Conservation (phyloP, 2,888 invertebrate species). For the Pristionchus entomophagus region DNA sequence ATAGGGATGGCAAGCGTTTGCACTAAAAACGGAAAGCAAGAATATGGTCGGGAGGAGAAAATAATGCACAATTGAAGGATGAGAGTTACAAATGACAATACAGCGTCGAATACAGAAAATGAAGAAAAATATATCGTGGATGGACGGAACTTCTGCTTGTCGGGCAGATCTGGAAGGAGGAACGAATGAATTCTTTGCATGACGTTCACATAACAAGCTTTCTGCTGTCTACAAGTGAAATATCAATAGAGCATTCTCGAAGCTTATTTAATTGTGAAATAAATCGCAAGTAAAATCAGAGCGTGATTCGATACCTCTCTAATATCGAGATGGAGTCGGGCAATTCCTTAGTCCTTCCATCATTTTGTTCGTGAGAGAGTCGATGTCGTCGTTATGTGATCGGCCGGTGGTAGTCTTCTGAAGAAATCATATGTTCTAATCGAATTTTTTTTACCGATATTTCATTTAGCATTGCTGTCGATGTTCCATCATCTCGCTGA, state of each 20-base stretch:
- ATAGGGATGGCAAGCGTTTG: constrained; percentile 13
- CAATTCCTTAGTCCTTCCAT: constrained; percentile 60
- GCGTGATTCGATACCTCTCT: neutral
- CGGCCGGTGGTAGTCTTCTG: constrained; percentile 26
- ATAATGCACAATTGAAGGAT: neutral
- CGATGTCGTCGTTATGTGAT: constrained; percentile 67
- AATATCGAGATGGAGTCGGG: constrained; percentile 44
- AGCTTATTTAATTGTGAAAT: neutral
- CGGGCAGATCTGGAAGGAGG: neutral
- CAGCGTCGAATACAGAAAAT: constrained; percentile 31
- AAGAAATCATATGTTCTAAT: too few species aligned
- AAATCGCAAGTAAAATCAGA: too few species aligned
- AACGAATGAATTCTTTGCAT: too few species aligned
- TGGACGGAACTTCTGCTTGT: neutral
- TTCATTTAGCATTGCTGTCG: too few species aligned
- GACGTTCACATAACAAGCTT: neutral
- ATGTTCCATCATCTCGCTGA: too few species aligned
- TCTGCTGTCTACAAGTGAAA: neutral
- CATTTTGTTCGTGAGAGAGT: constrained; percentile 70
- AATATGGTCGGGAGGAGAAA: constrained; percentile 1
- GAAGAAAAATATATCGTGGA: neutral
- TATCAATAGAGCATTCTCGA: neutral
- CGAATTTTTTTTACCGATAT: neutral
- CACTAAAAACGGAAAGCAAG: neutral
- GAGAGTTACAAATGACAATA: constrained; percentile 26